Conservation (phyloP, 2,797 vertebrate species). For the Muscicapa striata region DNA sequence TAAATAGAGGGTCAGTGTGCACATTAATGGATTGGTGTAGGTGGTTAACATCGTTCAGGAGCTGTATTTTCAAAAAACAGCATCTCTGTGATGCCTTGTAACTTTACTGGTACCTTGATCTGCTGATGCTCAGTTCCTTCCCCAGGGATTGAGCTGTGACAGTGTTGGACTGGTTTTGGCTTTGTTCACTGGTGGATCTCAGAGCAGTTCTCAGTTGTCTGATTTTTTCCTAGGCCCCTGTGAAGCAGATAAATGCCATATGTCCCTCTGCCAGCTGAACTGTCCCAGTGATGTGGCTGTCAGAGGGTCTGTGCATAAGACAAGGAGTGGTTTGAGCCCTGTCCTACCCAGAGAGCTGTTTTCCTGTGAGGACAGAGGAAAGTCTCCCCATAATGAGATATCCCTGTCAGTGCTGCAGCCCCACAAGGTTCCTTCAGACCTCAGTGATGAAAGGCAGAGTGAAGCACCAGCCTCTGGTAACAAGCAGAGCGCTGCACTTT, state of each 20-base stretch:
- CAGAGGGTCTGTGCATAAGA: not conserved
- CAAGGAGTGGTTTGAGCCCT: not conserved
- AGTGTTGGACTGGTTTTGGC: not conserved
- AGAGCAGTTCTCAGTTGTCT: not conserved
- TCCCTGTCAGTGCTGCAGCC: not conserved
- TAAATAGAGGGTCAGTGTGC: not conserved
- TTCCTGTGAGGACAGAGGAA: not conserved
- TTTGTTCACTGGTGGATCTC: not conserved
- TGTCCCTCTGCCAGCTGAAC: not conserved
- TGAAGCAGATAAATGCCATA: not conserved
- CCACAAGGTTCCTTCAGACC: fast-evolving
- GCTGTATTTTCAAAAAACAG: not conserved
- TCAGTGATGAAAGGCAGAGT: not conserved
- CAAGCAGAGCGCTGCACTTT: not conserved
- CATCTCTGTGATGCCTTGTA: not conserved
- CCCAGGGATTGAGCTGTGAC: not conserved
- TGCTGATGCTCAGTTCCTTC: not conserved
- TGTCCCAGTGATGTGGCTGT: not conserved
- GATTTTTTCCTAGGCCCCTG: not conserved
- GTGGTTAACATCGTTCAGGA: not conserved
- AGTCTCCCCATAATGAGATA: not conserved
- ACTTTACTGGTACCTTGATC: not conserved
- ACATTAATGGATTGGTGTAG: not conserved
- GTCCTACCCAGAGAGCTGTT: not conserved
- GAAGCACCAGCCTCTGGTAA: not conserved